These are phyloP conservation scores for Hemicentrotus pulcherrimus DNA, from an alignment of 35 echinoderm and acorn worm genomes.

Conservation along the genomic window DNA sequence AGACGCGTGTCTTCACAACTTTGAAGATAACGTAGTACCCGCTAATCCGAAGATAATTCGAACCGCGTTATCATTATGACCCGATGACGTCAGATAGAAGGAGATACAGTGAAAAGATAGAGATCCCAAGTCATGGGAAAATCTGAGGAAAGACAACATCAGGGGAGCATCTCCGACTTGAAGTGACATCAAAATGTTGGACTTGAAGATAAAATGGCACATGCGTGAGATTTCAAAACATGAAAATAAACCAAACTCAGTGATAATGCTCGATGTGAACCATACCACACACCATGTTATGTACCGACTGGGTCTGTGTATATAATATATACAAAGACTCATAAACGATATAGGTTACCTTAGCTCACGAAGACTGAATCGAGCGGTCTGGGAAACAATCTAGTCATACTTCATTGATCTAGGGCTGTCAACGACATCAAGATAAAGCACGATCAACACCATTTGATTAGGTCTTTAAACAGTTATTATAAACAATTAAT, in stretches of 20 bases:
- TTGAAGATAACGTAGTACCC: background rate
- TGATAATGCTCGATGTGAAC: background rate
- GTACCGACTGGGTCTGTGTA: background rate
- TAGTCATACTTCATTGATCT: background rate
- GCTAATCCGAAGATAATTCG: background rate
- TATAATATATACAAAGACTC: constrained; percentile 2
- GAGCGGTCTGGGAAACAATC: background rate
- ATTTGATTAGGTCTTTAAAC: background rate
- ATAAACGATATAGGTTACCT: background rate
- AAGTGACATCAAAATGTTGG: background rate
- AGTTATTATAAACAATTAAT: constrained; percentile 10
- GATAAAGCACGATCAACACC: background rate
- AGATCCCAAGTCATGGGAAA: background rate
- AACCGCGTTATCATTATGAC: background rate
- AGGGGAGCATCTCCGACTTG: background rate
- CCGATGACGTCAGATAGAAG: background rate
- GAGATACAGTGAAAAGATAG: background rate
- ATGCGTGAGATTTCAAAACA: constrained; percentile 12
- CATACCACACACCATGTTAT: background rate
- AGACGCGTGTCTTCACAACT: background rate
- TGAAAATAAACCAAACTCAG: constrained; percentile 4
- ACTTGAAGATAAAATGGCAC: background rate
- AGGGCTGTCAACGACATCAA: background rate
- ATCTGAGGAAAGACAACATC: constrained; percentile 10
- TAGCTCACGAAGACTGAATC: background rate